Percentiles rank a stretch among this genome's conserved stretches.
Conservation (phyloP, 2,797 vertebrate species). For the Tenualosa thibaudeaui region DNA sequence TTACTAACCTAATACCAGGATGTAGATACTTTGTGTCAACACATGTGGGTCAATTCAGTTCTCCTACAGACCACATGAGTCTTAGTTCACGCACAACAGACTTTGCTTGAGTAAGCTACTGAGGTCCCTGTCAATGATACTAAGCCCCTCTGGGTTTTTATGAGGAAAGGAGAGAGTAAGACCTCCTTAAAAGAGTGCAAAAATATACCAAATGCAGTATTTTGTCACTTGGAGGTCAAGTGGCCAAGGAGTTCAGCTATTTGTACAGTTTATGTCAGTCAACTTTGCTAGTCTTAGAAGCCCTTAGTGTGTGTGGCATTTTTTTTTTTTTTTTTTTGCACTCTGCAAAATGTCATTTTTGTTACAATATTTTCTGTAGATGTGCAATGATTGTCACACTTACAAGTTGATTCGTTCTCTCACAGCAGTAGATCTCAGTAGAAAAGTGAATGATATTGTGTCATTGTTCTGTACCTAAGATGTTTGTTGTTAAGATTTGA, state of each 20-base stretch:
- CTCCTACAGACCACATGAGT: too few species aligned
- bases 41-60: too few species aligned
- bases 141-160: not conserved
- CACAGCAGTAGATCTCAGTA: not conserved
- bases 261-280: slow-evolving; percentile 10
- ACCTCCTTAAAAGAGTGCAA: not conserved
- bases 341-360: slow-evolving; percentile 45
- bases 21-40: too few species aligned
- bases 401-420: not conserved
- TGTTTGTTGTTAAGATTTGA: not conserved
- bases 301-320: not conserved
- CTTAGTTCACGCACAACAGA: too few species aligned
- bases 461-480: not conserved
- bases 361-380: slow-evolving; percentile 47
- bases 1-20: too few species aligned
- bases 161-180: not conserved
- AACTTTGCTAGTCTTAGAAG: not conserved
- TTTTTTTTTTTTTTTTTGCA: not conserved
- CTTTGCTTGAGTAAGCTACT: too few species aligned
- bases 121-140: too few species aligned
- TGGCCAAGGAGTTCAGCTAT: not conserved
- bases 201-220: slow-evolving; percentile 46
- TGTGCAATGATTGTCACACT: slow-evolving; percentile 65
- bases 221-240: slow-evolving; percentile 49
- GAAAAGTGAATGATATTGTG: not conserved